Conservation (phyloP, 2,888 invertebrate genomes). For the Fragum fragum region DNA sequence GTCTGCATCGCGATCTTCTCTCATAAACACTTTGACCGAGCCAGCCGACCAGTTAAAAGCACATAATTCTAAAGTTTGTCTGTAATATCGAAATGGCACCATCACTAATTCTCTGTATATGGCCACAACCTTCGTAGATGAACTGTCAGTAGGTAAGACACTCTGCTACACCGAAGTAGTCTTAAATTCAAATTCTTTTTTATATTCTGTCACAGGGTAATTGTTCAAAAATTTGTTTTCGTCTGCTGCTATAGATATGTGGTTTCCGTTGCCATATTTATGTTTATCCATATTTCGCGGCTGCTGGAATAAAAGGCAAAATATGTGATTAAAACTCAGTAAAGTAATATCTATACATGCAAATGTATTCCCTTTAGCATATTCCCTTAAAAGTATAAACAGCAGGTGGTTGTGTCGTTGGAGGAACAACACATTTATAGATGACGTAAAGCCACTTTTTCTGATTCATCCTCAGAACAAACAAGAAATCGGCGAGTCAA, state of each 20-base stretch:
- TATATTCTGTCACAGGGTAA: not conserved
- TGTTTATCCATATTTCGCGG: conserved; percentile 33
- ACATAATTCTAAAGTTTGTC: not conserved
- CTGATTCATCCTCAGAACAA: too few species aligned
- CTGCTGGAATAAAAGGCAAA: conserved; percentile 41
- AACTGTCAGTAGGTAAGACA: not conserved
- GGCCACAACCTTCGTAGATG: not conserved
- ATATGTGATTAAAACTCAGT: not conserved
- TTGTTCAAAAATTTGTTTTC: conserved; percentile 12
- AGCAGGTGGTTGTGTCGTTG: too few species aligned
- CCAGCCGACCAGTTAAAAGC: not conserved
- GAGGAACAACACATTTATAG: too few species aligned
- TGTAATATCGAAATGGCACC: not conserved
- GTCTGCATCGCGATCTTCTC: not conserved
- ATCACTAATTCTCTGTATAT: not conserved
- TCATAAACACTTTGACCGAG: not conserved
- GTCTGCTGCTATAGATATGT: not conserved
- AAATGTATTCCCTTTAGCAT: too few species aligned
- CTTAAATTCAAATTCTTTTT: not conserved
- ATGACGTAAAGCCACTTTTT: too few species aligned
- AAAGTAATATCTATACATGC: too few species aligned
- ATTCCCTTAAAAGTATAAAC: too few species aligned
- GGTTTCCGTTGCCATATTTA: conserved; percentile 40
- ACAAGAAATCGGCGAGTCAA: too few species aligned
- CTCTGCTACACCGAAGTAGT: conserved; percentile 21